These are phyloP conservation scores for Gambusia yucatana DNA, from an alignment of 2,797 vertebrate genomes.

Conservation along the genomic window DNA sequence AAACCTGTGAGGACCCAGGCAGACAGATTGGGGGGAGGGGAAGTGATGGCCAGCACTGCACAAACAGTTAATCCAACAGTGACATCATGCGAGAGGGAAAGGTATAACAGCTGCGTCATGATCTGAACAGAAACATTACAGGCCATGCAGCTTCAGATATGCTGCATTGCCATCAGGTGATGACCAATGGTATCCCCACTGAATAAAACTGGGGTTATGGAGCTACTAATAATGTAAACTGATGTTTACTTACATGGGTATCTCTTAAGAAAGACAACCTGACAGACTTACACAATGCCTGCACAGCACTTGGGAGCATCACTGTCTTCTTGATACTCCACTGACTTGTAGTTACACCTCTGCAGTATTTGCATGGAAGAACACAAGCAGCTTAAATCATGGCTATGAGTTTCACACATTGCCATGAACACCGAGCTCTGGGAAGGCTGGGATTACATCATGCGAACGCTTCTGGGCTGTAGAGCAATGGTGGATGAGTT, in stretches of 20 bases:
- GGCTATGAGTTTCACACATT: neutral
- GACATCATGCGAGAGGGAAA: constrained; percentile 61
- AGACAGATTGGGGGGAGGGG: constrained; percentile 61
- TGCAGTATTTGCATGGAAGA: neutral
- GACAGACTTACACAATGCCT: neutral
- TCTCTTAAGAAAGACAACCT: neutral
- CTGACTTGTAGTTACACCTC: neutral
- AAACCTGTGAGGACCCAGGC: constrained; percentile 58
- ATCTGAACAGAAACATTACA: neutral
- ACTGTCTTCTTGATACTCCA: neutral
- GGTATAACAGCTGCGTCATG: constrained; percentile 48
- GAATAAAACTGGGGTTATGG: neutral
- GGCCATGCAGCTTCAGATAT: constrained; percentile 23
- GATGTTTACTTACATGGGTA: neutral
- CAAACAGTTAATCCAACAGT: constrained; percentile 43
- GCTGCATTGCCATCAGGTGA: constrained; percentile 55
- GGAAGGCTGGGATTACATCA: neutral
- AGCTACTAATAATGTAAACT: neutral
- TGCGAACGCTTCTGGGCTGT: neutral
- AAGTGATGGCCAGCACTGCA: constrained; percentile 50
- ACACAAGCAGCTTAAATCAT: neutral
- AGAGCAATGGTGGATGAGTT: neutral
- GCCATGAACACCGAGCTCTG: neutral
- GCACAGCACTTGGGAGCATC: neutral
- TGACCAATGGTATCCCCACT: neutral